These are phyloP conservation scores for Andrena trimmerana DNA, from an alignment of 2,888 invertebrate genomes.

Conservation along the genomic window DNA sequence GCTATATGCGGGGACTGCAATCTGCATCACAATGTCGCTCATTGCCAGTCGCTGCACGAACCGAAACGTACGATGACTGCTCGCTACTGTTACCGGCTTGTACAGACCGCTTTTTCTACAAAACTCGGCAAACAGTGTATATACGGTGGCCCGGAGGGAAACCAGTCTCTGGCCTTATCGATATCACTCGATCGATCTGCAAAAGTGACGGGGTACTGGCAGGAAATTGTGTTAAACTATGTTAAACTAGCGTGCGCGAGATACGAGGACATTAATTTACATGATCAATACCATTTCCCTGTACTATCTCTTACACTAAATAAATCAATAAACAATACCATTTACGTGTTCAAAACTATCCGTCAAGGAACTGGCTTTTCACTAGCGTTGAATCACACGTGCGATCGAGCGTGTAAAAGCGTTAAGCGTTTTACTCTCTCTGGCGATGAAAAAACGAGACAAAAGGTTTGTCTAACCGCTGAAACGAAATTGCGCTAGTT, in stretches of 20 bases:
- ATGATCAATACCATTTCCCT: too few relatives aligned
- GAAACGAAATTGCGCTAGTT: not conserved
- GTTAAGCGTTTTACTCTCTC: not conserved
- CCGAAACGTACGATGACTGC: conserved; percentile 43
- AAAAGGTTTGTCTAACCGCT: not conserved
- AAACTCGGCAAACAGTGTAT: conserved; percentile 27
- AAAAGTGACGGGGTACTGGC: conserved; percentile 24
- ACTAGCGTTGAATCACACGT: not conserved
- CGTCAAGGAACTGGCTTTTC: not conserved
- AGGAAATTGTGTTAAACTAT: conserved; percentile 21
- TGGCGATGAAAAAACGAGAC: not conserved
- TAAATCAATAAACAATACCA: too few relatives aligned
- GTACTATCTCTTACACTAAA: too few relatives aligned
- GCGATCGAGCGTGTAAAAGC: not conserved
- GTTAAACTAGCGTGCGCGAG: not conserved
- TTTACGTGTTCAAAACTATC: too few relatives aligned
- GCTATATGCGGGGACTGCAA: conserved; percentile 38
- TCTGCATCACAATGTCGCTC: conserved; percentile 62
- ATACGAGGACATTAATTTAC: not conserved
- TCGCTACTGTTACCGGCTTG: conserved; percentile 11
- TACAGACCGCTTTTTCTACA: conserved; percentile 3
- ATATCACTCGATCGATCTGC: conserved; percentile 13
- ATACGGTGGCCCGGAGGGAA: conserved; percentile 12
- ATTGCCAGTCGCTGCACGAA: conserved; percentile 41
- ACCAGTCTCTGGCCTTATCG: conserved; percentile 33